Percentiles rank a stretch among this genome's conserved stretches.
Evolutionary conservation across 2,113 vertebrate species (phyloP).

Genomic region (Tachuris rubrigastra): DNA sequence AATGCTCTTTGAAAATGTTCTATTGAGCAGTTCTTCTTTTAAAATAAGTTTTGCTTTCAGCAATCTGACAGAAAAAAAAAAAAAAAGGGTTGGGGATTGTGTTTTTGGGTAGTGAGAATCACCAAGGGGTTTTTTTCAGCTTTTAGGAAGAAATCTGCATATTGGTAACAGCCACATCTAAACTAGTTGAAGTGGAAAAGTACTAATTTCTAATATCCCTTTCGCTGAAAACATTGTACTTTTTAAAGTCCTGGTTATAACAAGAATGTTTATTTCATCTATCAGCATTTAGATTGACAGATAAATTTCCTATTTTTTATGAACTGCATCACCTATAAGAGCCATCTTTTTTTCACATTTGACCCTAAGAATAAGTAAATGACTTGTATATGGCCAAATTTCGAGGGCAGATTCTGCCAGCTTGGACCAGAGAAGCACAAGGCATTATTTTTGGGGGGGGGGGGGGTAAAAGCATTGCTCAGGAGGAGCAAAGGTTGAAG

Average conservation of each 20-base stretch:
- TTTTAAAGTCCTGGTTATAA: neutral
- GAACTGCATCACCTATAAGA: rapidly evolving
- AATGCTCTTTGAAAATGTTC: neutral
- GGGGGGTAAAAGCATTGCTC: neutral
- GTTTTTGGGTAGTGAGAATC: neutral
- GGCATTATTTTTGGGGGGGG: neutral
- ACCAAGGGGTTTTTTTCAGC: neutral
- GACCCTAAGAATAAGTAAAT: neutral
- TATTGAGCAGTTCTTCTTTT: neutral
- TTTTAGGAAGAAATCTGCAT: neutral
- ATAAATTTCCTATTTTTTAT: neutral
- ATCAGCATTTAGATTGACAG: neutral
- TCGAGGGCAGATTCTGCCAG: neutral
- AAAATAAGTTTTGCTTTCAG: neutral
- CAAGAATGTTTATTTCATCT: neutral
- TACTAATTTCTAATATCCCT: neutral
- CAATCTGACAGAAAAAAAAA: neutral
- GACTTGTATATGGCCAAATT: rapidly evolving
- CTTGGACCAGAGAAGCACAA: neutral
- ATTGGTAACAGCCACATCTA: neutral
- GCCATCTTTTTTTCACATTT: rapidly evolving
- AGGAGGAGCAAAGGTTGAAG: neutral
- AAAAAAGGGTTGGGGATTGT: neutral
- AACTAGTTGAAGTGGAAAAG: neutral
- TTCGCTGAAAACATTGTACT: neutral